Conservation (phyloP, 1,140 invertebrate genomes). For the Trinorchestia longiramus region DNA sequence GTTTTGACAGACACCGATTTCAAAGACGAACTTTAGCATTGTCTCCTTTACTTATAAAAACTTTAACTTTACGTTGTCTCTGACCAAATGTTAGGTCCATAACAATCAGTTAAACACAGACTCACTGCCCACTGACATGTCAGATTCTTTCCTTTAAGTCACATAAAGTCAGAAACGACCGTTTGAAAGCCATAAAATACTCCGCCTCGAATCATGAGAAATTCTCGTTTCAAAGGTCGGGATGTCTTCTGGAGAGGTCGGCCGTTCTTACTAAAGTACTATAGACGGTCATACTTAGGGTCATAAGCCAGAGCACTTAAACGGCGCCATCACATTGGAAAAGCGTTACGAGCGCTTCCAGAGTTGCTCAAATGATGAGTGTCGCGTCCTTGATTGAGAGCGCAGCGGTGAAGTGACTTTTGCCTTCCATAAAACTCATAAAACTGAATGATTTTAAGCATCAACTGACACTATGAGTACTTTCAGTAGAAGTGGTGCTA, state of each 20-base stretch:
- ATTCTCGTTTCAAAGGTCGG: constrained; percentile 6
- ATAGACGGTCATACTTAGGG: not conserved
- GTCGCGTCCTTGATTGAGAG: not conserved
- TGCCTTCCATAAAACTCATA: not conserved
- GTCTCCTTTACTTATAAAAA: not conserved
- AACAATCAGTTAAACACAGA: not conserved
- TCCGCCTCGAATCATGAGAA: not conserved
- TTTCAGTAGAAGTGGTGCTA: not conserved
- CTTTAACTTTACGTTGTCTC: not conserved
- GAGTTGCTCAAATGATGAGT: not conserved
- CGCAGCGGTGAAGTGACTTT: not conserved
- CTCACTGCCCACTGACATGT: not conserved
- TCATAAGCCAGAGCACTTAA: not conserved
- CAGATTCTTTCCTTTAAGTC: not conserved
- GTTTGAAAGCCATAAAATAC: not conserved
- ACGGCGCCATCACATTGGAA: not conserved
- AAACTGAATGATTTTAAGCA: not conserved
- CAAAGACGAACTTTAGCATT: not conserved
- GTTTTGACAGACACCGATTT: not conserved
- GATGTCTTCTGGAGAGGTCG: not conserved
- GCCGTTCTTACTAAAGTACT: not conserved
- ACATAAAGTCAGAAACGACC: not conserved
- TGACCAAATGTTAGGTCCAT: not conserved
- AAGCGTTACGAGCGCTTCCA: not conserved
- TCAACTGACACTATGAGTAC: not conserved